Base-by-base conservation (phyloP, 2,888 invertebrate species). In the Phyllotreta cruciferae region DNA sequence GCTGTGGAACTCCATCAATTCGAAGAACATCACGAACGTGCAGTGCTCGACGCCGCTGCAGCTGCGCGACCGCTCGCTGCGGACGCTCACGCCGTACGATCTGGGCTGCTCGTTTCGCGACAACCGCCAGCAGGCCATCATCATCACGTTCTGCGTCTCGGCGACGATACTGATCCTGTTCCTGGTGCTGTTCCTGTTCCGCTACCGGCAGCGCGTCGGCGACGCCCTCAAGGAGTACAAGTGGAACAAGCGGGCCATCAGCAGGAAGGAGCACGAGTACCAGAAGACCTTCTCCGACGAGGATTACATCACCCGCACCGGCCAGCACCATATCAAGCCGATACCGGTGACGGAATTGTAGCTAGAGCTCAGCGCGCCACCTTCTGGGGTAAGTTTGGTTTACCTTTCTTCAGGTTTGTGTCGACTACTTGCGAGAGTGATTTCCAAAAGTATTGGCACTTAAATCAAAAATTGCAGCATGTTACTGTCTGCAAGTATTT, bases 361-460 rank as follows among this genome's bases (percentile, higher is more conserved):
- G 93, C 93, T 93, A 93, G 93, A 93, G 87, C 91, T 92, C 84
- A 92, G 92, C 91, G 92, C 93, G 88, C 92, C 92, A 85, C 90
- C 87, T 75, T 76, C 81, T 85, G 89, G 85, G 89, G 85, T 67
- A 56, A 64, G 67, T 55, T 24, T 3, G 1, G 4, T 24, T 24
- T 24, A 24, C 24, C 24, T 4, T 4, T 1, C 24, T 24, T 24
- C n/a, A n/a, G n/a, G n/a, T n/a, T n/a, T n/a, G n/a, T n/a, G n/a
- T n/a, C n/a, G n/a, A n/a, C n/a, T n/a, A n/a, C n/a, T n/a, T n/a
- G n/a, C n/a, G n/a, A n/a, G n/a, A n/a, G n/a, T n/a, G n/a, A n/a
- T n/a, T n/a, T n/a, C n/a, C n/a, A n/a, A n/a, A n/a, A n/a, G n/a
- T n/a, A n/a, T n/a, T n/a, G n/a, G n/a, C n/a, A n/a, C n/a, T n/a